Base-by-base conservation (phyloP, 2,888 invertebrate species). In the Catocala sponsa region DNA sequence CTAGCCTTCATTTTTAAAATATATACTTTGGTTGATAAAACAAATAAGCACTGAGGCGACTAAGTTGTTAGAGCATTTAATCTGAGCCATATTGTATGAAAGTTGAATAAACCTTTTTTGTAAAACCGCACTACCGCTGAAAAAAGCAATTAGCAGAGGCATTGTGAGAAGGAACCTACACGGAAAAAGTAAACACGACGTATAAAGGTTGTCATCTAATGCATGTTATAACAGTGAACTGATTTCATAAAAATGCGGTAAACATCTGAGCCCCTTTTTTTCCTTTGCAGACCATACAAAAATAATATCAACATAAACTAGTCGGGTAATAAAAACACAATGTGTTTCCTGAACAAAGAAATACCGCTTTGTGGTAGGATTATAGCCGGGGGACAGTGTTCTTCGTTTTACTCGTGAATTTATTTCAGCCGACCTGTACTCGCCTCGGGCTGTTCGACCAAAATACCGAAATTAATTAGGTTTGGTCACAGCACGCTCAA, bases 391-490 rank as follows among this genome's bases (percentile, higher is more conserved):
- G 55, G 51, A 52, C 32, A 47, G 4, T 50, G 50, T 50, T 50
- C 35, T 32, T 33, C 38, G n/a, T 10, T 32, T 11, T 25, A 25
- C 11, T 52, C 6, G 52, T 38, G 52, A 41, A 11, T 25, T 52
- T 51, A 58, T 59, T 58, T 55, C 62, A 65, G 54, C 47, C 25
- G 38, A n/a, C 11, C 13, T 41, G 42, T 47, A 52, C 49, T 54
- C n/a, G 58, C 70, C 53, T 33, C 48, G 47, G 63, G 69, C 51
- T n/a, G n/a, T 57, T 32, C 56, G 55, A 52, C 53, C 55, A 44
- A 56, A 68, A 72, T 59, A 58, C 52, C 57, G 44, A 59, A 61
- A 68, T 63, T 60, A 65, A 72, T 69, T 66, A 63, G 56, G 56
- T 72, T 66, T 48, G 56, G 50, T 43, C 35, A 42, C 51, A 47